phyloP scores from a whole-genome alignment of 1,140 invertebrate species.

The Caenorhabditis remanei region DNA sequence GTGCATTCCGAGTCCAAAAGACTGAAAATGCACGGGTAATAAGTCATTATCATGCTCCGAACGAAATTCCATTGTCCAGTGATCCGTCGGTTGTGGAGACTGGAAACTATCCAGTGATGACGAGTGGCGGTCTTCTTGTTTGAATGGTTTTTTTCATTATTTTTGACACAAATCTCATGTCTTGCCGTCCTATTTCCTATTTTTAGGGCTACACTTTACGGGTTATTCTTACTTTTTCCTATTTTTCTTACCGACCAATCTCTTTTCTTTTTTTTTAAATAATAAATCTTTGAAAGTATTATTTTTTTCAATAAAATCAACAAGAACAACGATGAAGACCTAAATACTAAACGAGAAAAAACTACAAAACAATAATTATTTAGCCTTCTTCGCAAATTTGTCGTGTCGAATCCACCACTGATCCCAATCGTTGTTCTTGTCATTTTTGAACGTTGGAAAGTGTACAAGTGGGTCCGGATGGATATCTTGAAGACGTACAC shows the following conservation, averaged over 20 bases:
- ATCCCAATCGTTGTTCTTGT: constrained; percentile 72
- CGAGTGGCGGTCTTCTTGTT: constrained; percentile 27
- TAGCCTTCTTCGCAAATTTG: constrained; percentile 72
- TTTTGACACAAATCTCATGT: constrained; percentile 44
- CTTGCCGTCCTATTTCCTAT: neutral
- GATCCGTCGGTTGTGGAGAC: neutral
- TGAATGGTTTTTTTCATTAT: neutral
- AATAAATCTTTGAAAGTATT: neutral
- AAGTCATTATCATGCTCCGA: constrained; percentile 42
- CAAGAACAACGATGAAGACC: neutral
- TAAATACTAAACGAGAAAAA: constrained; percentile 7
- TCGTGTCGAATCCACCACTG: constrained; percentile 76
- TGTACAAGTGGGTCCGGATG: constrained; percentile 71
- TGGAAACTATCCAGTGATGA: neutral
- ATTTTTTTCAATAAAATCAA: neutral
- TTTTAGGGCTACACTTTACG: neutral
- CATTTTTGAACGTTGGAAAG: constrained; percentile 71
- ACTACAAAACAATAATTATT: constrained; percentile 60
- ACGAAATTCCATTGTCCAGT: constrained; percentile 36
- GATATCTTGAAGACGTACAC: constrained; percentile 65
- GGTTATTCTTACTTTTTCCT: neutral
- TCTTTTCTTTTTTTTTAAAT: neutral
- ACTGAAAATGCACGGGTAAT: constrained; percentile 35
- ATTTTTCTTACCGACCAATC: neutral
- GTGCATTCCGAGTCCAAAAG: constrained; percentile 31